Conservation (phyloP, 2,113 vertebrate genomes). For the Coreoperca whiteheadi region DNA sequence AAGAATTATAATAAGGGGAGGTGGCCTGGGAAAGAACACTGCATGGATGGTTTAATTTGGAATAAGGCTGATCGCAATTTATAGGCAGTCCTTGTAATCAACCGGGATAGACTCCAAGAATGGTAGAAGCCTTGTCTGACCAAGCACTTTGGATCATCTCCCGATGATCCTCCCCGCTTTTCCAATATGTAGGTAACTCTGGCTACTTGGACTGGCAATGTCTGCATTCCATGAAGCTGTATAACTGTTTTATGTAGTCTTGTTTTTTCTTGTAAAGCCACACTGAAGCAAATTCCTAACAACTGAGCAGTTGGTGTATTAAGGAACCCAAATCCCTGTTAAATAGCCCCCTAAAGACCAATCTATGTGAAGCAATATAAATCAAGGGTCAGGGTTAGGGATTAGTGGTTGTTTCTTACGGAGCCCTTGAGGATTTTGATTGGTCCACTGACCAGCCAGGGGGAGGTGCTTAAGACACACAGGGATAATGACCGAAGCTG, state of each 20-base stretch:
- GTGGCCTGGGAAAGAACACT: background rate
- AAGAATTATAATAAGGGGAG: background rate
- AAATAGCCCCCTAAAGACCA: slow-evolving; percentile 15
- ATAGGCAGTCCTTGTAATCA: slow-evolving; percentile 7
- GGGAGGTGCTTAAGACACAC: slow-evolving; percentile 59
- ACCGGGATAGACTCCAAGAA: slow-evolving; percentile 20
- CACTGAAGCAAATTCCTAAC: slow-evolving; percentile 1
- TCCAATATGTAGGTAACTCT: slow-evolving; percentile 6
- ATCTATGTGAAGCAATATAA: slow-evolving; percentile 28
- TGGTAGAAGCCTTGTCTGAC: background rate
- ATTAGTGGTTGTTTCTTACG: slow-evolving; percentile 63
- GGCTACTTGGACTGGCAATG: background rate
- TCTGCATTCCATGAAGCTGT: slow-evolving; percentile 13
- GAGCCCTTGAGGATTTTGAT: slow-evolving; percentile 78
- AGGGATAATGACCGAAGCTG: slow-evolving; percentile 29
- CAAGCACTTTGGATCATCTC: background rate
- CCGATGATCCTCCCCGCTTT: too few relatives aligned
- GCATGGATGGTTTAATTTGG: slow-evolving; percentile 3
- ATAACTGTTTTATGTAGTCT: background rate
- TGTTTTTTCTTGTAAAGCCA: background rate
- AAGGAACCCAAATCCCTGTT: slow-evolving; percentile 33
- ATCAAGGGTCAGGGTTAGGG: slow-evolving; percentile 38
- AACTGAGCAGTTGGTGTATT: slow-evolving; percentile 18
- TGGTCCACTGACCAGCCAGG: slow-evolving; percentile 70
- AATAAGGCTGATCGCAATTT: slow-evolving; percentile 14